A percentile compares a stretch with the other conserved stretches of the same genome.
phyloP scores from a whole-genome alignment of 2,888 invertebrate species.

The Spicauda simplicius region DNA sequence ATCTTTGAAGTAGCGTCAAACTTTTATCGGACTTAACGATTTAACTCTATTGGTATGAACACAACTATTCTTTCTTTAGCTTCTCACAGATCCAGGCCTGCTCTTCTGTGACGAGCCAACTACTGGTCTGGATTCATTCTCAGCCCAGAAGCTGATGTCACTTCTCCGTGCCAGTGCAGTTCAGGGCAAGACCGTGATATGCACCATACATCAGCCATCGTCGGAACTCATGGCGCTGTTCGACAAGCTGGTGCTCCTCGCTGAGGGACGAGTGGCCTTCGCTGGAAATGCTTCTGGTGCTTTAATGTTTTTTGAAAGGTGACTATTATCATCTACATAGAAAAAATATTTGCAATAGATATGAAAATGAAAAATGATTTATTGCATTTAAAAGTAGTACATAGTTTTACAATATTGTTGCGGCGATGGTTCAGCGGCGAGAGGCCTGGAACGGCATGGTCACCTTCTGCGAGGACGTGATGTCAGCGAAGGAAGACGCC shows the following conservation, averaged over 20 bases:
- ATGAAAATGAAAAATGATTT: too few relatives aligned
- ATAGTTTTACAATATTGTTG: too few relatives aligned
- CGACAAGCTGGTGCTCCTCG: slow-evolving; percentile 90
- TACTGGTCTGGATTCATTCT: slow-evolving; percentile 96
- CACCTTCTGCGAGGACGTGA: too few relatives aligned
- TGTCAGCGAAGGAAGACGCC: too few relatives aligned
- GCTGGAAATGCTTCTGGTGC: slow-evolving; percentile 87
- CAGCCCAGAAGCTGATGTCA: slow-evolving; percentile 93
- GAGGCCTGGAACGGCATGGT: too few relatives aligned
- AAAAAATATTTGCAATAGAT: too few relatives aligned
- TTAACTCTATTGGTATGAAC: not conserved
- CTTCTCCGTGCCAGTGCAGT: slow-evolving; percentile 89
- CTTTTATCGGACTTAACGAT: not conserved
- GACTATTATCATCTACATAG: slow-evolving; percentile 39
- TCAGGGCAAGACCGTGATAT: slow-evolving; percentile 93
- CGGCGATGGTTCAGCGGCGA: too few relatives aligned
- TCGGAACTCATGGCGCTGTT: slow-evolving; percentile 94
- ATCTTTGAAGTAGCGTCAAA: too few relatives aligned
- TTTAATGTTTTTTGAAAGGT: slow-evolving; percentile 86
- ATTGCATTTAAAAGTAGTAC: too few relatives aligned
- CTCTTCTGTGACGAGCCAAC: slow-evolving; percentile 99
- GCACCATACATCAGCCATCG: slow-evolving; percentile 97
- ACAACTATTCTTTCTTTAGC: slow-evolving; percentile 65
- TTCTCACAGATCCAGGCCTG: slow-evolving; percentile 95
- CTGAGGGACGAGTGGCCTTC: slow-evolving; percentile 94